Evolutionary conservation across 2,888 invertebrate genomes (phyloP).

Genomic region (Oscheius myriophilus): DNA sequence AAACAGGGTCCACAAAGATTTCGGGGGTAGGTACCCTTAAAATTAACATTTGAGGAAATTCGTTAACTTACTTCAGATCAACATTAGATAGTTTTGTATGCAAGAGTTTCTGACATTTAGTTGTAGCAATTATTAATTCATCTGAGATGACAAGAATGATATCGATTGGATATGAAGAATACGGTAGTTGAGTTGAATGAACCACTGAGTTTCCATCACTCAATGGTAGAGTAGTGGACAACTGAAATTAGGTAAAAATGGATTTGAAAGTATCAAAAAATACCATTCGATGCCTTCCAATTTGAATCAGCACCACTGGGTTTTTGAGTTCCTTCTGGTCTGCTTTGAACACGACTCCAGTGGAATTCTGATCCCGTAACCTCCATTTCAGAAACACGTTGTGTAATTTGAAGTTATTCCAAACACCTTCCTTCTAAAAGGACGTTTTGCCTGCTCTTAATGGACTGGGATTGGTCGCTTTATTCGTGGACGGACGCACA

Average conservation of each 20-base stretch:
- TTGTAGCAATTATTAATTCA: conserved; percentile 4
- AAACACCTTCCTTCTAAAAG: conserved; percentile 26
- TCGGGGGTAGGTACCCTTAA: conserved; percentile 7
- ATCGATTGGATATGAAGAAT: conserved; percentile 8
- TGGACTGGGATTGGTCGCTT: conserved; percentile 14
- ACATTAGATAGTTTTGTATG: conserved; percentile 5
- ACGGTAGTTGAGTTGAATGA: conserved; percentile 1
- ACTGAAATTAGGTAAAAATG: neutral
- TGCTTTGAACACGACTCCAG: conserved; percentile 16
- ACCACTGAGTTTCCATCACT: neutral
- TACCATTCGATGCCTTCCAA: conserved; percentile 14
- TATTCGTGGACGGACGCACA: conserved; percentile 26
- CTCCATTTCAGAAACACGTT: conserved; percentile 22
- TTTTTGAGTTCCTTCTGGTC: conserved; percentile 5
- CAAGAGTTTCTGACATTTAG: conserved; percentile 13
- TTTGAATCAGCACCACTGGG: conserved; percentile 5
- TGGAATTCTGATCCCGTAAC: neutral
- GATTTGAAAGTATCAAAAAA: neutral
- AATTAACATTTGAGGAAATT: neutral
- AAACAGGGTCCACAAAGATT: conserved; percentile 4
- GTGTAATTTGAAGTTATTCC: conserved; percentile 24
- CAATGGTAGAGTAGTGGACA: conserved; percentile 9
- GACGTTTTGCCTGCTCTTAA: conserved; percentile 9
- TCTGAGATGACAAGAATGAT: conserved; percentile 14
- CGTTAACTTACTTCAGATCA: conserved; percentile 17